A percentile compares a stretch with the other conserved stretches of the same genome.
Evolutionary conservation across 2,113 vertebrate genomes (phyloP).

Genomic region (Pteropus alecto): DNA sequence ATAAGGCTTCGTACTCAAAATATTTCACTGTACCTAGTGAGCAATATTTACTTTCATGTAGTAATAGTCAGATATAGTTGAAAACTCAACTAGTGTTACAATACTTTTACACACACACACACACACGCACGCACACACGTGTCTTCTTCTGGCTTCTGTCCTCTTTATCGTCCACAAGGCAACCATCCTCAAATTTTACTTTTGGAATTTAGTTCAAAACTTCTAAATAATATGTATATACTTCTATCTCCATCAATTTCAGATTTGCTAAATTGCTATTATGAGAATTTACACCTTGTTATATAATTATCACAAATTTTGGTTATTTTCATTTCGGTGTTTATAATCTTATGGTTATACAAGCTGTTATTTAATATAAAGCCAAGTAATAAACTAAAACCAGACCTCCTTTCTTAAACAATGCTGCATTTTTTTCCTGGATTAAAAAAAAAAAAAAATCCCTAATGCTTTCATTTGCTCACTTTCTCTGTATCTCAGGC

Average conservation of each 20-base stretch:
- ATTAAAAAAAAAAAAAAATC: background rate
- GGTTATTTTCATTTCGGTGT: slow-evolving; percentile 6
- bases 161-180: background rate
- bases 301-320: background rate
- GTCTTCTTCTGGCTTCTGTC: background rate
- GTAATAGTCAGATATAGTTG: background rate
- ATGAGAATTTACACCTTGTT: background rate
- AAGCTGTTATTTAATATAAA: background rate
- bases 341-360: background rate
- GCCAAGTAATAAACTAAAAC: background rate
- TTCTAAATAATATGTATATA: background rate
- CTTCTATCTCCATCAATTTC: background rate
- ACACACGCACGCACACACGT: background rate
- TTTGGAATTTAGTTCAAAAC: background rate
- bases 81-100: background rate
- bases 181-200: slow-evolving; percentile 30
- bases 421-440: background rate
- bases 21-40: background rate
- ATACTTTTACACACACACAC: background rate
- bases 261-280: background rate
- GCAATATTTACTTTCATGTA: background rate
- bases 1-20: background rate
- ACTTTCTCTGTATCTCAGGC: background rate
- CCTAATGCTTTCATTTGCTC: background rate
- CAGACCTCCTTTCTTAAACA: background rate